Conservation (phyloP, 2,888 invertebrate species). For the Ophioninae sp. region DNA sequence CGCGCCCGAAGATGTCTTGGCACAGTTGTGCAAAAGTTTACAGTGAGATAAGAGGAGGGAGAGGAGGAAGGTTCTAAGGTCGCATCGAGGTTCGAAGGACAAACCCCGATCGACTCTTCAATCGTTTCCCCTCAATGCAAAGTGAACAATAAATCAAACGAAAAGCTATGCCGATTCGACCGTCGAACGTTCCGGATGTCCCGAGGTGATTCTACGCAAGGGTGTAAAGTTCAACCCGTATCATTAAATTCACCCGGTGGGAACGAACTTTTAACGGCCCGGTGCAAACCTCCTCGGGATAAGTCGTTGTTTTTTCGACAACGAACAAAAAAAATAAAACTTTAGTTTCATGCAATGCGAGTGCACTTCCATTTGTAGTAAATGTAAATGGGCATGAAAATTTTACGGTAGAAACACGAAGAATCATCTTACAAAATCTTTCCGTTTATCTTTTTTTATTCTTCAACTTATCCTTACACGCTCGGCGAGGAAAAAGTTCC, state of each 20-base stretch:
- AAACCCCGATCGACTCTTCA: neutral
- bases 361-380: neutral
- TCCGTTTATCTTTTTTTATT: constrained; percentile 13
- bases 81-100: neutral
- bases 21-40: constrained; percentile 17
- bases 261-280: neutral
- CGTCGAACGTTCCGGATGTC: neutral
- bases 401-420: neutral
- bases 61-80: neutral
- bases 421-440: neutral
- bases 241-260: neutral
- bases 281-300: too few relatives aligned
- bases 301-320: neutral
- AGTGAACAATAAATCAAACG: neutral
- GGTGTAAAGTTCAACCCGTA: neutral
- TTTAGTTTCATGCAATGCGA: neutral
- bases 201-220: neutral
- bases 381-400: neutral
- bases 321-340: neutral
- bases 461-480: neutral
- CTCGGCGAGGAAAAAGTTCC: constrained; percentile 2
- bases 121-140: neutral
- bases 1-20: constrained; percentile 8
- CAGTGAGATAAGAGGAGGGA: constrained; percentile 31
- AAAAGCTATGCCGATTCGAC: too few relatives aligned